Conservation (phyloP, 2,797 vertebrate genomes). For the Xenopus petersii region DNA sequence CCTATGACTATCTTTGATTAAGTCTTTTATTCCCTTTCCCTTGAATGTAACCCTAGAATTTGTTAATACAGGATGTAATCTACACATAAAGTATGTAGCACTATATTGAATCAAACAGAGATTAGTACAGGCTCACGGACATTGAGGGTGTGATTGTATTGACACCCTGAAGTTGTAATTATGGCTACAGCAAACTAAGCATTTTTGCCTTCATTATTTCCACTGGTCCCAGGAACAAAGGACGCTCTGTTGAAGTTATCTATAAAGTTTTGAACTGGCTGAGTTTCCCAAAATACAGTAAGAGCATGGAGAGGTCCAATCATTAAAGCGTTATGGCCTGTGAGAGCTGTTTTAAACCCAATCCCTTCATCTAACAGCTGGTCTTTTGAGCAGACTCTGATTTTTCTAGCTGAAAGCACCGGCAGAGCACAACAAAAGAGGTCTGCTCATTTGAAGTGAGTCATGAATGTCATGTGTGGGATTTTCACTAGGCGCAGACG, state of each 20-base stretch:
- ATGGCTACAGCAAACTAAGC: slow-evolving; percentile 52
- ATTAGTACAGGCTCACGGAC: too few relatives aligned
- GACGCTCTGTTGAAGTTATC: slow-evolving; percentile 61
- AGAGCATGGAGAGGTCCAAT: slow-evolving; percentile 60
- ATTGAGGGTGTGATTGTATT: background rate
- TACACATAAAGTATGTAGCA: too few relatives aligned
- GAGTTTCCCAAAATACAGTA: slow-evolving; percentile 58
- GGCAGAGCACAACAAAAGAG: slow-evolving; percentile 57
- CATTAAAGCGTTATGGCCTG: slow-evolving; percentile 63
- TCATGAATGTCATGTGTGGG: slow-evolving; percentile 56
- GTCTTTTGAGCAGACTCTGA: slow-evolving; percentile 55
- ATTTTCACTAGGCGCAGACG: slow-evolving; percentile 57
- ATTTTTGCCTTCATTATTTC: slow-evolving; percentile 62
- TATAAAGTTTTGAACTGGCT: slow-evolving; percentile 57
- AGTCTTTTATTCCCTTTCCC: too few relatives aligned
- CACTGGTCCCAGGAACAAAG: slow-evolving; percentile 65
- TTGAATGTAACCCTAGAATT: too few relatives aligned
- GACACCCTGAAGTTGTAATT: slow-evolving; percentile 57
- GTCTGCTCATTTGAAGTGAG: slow-evolving; percentile 54
- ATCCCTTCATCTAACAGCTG: slow-evolving; percentile 60
- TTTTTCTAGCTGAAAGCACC: slow-evolving; percentile 58
- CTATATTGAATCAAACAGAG: too few relatives aligned
- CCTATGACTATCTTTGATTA: too few relatives aligned
- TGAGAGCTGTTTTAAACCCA: slow-evolving; percentile 62
- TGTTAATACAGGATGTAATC: too few relatives aligned